A percentile compares a stretch with the other conserved stretches of the same genome.
These are phyloP conservation scores for Gobionotothen gibberifrons DNA, from an alignment of 2,797 vertebrate genomes.

Conservation along the genomic window DNA sequence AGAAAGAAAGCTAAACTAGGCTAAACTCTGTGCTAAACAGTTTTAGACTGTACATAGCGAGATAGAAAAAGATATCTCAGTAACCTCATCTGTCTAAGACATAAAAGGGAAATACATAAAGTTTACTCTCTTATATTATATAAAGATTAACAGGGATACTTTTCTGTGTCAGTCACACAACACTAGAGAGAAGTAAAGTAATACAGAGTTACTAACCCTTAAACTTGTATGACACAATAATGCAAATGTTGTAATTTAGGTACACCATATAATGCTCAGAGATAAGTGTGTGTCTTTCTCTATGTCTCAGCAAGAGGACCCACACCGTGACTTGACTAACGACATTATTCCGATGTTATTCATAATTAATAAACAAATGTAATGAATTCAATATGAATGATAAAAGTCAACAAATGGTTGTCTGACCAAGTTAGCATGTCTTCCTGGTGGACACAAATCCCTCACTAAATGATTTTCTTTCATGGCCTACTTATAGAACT, in stretches of 20 bases:
- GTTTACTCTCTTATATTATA: too few species aligned
- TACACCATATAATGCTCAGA: constrained; percentile 1
- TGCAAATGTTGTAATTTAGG: background rate
- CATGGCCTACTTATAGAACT: background rate
- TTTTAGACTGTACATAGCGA: too few species aligned
- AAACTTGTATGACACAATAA: background rate
- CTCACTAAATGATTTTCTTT: constrained; percentile 6
- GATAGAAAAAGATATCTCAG: too few species aligned
- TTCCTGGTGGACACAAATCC: background rate
- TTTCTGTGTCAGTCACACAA: background rate
- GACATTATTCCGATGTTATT: constrained; percentile 26
- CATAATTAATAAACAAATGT: constrained; percentile 27
- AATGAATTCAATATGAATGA: constrained; percentile 19
- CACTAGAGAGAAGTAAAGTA: background rate
- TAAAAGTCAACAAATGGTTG: constrained; percentile 15
- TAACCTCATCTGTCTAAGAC: background rate
- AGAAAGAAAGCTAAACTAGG: background rate
- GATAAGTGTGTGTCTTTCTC: background rate
- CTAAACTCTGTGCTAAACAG: background rate
- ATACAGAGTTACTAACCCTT: background rate
- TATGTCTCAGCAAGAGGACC: background rate
- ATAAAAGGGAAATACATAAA: too few species aligned
- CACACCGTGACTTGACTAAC: constrained; percentile 4
- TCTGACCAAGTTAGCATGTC: background rate
- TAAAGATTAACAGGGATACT: background rate